These are phyloP conservation scores for Apamea crenata DNA, from an alignment of 2,888 invertebrate genomes.

Conservation along the genomic window DNA sequence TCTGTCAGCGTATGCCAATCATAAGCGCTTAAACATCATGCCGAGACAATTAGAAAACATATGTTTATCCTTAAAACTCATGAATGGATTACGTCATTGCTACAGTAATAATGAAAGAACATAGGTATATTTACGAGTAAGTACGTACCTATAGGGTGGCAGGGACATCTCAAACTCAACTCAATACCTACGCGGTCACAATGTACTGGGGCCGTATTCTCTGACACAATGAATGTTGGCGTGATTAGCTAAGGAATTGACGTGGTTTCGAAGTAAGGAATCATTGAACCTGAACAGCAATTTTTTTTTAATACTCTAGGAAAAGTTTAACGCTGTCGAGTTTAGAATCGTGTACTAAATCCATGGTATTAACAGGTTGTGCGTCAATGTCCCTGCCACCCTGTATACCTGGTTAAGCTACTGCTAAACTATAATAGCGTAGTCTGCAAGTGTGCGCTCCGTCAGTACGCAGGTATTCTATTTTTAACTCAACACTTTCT, in stretches of 20 bases:
- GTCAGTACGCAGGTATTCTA: conserved; percentile 62
- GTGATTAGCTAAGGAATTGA: no score
- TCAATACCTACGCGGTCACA: no score
- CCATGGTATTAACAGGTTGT: neutral
- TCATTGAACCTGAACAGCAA: no score
- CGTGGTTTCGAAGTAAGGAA: no score
- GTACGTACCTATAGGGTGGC: neutral
- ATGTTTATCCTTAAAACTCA: conserved; percentile 27
- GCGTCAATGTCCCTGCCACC: neutral
- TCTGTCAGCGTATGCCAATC: conserved; percentile 31
- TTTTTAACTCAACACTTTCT: conserved; percentile 79
- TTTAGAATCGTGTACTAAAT: neutral
- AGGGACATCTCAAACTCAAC: no score
- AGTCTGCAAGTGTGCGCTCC: neutral
- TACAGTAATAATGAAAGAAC: neutral
- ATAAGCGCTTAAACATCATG: neutral
- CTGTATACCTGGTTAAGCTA: neutral
- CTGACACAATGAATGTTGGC: no score
- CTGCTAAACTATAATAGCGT: neutral
- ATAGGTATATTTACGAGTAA: neutral
- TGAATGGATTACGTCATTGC: conserved; percentile 36
- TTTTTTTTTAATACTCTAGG: no score
- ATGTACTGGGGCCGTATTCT: no score
- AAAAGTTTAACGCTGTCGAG: neutral
- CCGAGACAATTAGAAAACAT: conserved; percentile 6